Conservation (phyloP, 2,113 vertebrate species). For the Cottus gobio region DNA sequence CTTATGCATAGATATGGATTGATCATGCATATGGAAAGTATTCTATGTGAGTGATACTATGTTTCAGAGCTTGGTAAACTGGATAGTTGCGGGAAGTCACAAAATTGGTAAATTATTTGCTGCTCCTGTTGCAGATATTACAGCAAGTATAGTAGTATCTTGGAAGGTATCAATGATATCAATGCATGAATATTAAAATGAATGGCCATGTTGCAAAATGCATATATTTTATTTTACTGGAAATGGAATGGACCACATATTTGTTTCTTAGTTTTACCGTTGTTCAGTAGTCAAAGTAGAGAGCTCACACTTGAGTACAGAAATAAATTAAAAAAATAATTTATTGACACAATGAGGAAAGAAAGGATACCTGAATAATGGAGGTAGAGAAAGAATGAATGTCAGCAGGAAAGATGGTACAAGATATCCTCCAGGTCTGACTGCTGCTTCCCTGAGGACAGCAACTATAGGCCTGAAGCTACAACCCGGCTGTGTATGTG, state of each 20-base stretch:
- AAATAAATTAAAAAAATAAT: conserved; percentile 52
- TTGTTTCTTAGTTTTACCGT: not conserved
- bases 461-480: conserved; percentile 35
- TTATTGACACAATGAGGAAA: conserved; percentile 66
- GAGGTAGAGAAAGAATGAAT: conserved; percentile 59
- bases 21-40: conserved; percentile 26
- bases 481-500: conserved; percentile 14
- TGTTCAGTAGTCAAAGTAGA: conserved; percentile 18
- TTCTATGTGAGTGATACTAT: not conserved
- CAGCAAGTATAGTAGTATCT: not conserved
- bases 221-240: not conserved
- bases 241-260: not conserved
- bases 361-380: conserved; percentile 65
- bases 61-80: not conserved
- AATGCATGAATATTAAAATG: not conserved
- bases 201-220: not conserved
- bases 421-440: conserved; percentile 57
- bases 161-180: not conserved
- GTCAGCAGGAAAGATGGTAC: conserved; percentile 58
- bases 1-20: conserved; percentile 4
- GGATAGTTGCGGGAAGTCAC: too few relatives aligned
- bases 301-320: conserved; percentile 38
- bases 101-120: not conserved
- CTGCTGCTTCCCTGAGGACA: conserved; percentile 46
- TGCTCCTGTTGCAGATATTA: not conserved